Percentiles rank a stretch among this genome's conserved stretches.
phyloP scores from a whole-genome alignment of 92 coral and sea anemone genomes.

The Bergia puertoricense region DNA sequence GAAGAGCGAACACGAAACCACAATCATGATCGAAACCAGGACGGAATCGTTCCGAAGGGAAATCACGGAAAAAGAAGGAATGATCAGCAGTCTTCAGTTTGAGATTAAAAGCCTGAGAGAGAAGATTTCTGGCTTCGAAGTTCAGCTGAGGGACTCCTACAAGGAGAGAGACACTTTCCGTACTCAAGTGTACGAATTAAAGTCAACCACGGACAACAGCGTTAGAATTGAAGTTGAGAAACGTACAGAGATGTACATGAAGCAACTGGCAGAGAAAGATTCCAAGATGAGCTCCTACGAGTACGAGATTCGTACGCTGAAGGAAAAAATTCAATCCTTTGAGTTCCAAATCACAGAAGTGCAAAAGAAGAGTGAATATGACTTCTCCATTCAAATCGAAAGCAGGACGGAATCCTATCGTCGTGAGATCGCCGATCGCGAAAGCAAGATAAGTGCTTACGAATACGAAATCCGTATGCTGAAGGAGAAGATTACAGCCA shows the following conservation, averaged over 20 bases:
- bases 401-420: constrained; percentile 12
- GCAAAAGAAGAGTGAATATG: constrained; percentile 25
- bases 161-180: neutral
- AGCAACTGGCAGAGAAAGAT: constrained; percentile 37
- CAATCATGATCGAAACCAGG: neutral
- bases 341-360: neutral
- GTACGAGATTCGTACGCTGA: neutral
- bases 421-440: no score
- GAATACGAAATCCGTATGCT: no score
- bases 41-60: constrained; percentile 13
- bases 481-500: no score
- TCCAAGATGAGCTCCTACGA: constrained; percentile 28
- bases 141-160: neutral
- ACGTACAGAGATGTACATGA: constrained; percentile 35
- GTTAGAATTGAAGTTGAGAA: constrained; percentile 34
- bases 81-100: neutral
- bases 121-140: neutral
- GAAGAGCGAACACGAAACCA: constrained; percentile 14
- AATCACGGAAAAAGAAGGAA: neutral
- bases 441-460: neutral
- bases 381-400: constrained; percentile 7
- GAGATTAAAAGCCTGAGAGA: constrained; percentile 4
- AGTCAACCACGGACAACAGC: constrained; percentile 38
- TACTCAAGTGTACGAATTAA: neutral
- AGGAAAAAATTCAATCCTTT: neutral